phyloP scores from a whole-genome alignment of 1,140 invertebrate genomes.

The Plodia interpunctella region DNA sequence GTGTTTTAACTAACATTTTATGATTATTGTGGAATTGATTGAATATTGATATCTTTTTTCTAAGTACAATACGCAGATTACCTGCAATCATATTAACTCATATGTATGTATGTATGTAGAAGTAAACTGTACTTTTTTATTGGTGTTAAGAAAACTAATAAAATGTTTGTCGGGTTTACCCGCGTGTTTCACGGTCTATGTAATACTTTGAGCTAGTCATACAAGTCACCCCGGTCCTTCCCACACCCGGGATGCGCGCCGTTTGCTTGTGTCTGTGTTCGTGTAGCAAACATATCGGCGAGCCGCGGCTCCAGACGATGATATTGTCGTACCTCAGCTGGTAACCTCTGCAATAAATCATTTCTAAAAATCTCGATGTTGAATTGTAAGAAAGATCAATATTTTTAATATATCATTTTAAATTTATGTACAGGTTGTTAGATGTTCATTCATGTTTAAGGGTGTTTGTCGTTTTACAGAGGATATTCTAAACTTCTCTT shows the following conservation, averaged over 20 bases:
- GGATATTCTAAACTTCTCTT: conserved; percentile 2
- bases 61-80: conserved; percentile 12
- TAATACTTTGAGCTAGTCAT: conserved; percentile 3
- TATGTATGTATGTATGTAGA: conserved; percentile 6
- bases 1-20: conserved; percentile 20
- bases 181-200: neutral
- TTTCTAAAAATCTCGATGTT: conserved; percentile 19
- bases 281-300: neutral
- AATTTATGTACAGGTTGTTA: conserved; percentile 50
- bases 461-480: conserved; percentile 19
- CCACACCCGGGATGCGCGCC: neutral
- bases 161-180: too few relatives aligned
- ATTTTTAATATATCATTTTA: conserved; percentile 63
- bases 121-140: neutral
- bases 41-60: conserved; percentile 16
- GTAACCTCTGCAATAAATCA: conserved; percentile 18
- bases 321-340: neutral
- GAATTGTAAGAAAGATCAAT: conserved; percentile 43
- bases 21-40: conserved; percentile 28
- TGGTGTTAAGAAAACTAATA: neutral
- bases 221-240: neutral
- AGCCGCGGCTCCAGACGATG: neutral
- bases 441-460: conserved; percentile 50
- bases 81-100: neutral
- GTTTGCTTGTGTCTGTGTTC: neutral